These are phyloP conservation scores for Rynchops niger DNA, from an alignment of 2,113 vertebrate genomes.

Conservation along the genomic window DNA sequence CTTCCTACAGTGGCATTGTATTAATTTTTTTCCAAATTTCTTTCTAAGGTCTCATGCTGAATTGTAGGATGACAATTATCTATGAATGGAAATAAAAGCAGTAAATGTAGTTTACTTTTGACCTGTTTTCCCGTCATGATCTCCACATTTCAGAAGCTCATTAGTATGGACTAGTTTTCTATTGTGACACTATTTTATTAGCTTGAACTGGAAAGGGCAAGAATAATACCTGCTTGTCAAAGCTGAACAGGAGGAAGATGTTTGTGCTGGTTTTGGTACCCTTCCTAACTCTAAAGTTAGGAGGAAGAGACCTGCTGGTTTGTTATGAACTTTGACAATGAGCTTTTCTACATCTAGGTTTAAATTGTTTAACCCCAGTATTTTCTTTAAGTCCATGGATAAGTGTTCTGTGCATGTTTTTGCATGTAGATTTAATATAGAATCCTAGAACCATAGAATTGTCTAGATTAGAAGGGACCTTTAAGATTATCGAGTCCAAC, in stretches of 20 bases:
- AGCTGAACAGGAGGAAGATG: not conserved
- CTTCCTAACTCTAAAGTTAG: not conserved
- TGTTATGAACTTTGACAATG: not conserved
- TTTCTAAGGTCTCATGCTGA: not conserved
- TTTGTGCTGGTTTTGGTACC: not conserved
- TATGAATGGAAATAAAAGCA: not conserved
- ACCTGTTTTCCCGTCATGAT: not conserved
- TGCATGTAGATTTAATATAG: not conserved
- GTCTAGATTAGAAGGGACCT: no score
- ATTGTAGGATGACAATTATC: not conserved
- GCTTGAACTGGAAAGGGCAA: not conserved
- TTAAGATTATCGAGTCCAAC: no score
- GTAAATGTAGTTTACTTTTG: not conserved
- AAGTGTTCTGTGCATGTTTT: not conserved
- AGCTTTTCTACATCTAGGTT: not conserved
- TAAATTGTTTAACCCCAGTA: not conserved
- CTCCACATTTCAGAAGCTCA: not conserved
- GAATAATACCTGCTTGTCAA: not conserved
- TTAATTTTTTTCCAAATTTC: not conserved
- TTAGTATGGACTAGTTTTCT: not conserved
- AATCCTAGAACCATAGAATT: no score
- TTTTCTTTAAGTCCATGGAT: not conserved
- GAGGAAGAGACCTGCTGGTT: not conserved
- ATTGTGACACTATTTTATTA: not conserved
- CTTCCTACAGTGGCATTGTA: not conserved